phyloP scores from a whole-genome alignment of 2,797 vertebrate genomes.

The Anguilla anguilla region DNA sequence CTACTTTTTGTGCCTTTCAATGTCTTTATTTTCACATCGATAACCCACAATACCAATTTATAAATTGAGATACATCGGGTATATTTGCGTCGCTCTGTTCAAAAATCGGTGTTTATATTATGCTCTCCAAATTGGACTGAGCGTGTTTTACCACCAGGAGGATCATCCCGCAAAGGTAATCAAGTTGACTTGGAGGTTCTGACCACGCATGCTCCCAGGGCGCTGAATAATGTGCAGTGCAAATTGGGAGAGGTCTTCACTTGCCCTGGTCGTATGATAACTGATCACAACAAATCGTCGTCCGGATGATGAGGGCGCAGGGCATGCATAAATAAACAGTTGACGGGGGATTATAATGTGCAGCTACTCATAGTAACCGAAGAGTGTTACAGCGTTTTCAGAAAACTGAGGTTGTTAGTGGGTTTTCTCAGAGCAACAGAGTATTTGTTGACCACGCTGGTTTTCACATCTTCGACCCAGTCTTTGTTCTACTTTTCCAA shows the following conservation, averaged over 20 bases:
- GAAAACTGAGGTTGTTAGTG: conserved; percentile 35
- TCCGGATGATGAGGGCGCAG: conserved; percentile 48
- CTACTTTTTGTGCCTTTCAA: background rate
- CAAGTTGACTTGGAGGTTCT: conserved; percentile 1
- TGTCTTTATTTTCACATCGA: background rate
- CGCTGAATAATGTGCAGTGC: conserved; percentile 23
- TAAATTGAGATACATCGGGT: background rate
- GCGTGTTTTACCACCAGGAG: conserved; percentile 11
- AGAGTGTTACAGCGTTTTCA: conserved; percentile 39
- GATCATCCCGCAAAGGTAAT: background rate
- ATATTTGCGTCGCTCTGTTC: background rate
- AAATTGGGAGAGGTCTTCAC: background rate
- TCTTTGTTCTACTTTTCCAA: background rate
- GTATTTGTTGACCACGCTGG: conserved; percentile 26
- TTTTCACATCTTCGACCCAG: background rate
- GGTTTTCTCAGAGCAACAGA: conserved; percentile 37
- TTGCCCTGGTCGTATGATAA: conserved; percentile 25
- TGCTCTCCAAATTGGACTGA: background rate
- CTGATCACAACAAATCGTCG: conserved; percentile 49
- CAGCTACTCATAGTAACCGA: conserved; percentile 50
- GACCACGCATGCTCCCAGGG: conserved; percentile 20
- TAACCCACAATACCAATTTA: background rate
- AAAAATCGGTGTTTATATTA: background rate
- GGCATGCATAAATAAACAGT: conserved; percentile 56
- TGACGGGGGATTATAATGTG: conserved; percentile 54